Percentiles rank a stretch among this genome's conserved stretches.
Conservation (phyloP, 2,888 invertebrate genomes). For the Lamproptera curius region DNA sequence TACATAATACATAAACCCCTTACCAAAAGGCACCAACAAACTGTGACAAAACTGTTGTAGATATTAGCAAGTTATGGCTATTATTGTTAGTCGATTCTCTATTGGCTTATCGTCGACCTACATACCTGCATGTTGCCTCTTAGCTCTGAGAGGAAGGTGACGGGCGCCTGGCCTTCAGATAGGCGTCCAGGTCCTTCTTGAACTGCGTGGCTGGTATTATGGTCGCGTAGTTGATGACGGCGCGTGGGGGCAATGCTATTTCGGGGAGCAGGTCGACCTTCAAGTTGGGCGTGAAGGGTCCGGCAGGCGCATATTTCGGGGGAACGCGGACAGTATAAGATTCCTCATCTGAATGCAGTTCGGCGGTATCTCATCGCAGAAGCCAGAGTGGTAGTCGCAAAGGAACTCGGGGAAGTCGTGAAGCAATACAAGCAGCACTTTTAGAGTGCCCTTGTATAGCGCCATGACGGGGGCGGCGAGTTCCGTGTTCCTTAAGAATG, state of each 20-base stretch:
- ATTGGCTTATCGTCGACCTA: slow-evolving; percentile 1
- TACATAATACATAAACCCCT: too few relatives aligned
- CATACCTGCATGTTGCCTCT: slow-evolving; percentile 90
- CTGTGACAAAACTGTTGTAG: too few relatives aligned
- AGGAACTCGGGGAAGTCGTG: slow-evolving; percentile 99
- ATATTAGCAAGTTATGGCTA: too few relatives aligned
- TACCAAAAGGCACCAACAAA: too few relatives aligned
- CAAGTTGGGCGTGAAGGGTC: slow-evolving; percentile 99
- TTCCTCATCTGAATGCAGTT: slow-evolving; percentile 99
- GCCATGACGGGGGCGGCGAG: slow-evolving; percentile 95
- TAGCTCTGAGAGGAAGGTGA: slow-evolving; percentile 96
- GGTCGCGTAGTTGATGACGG: slow-evolving; percentile 91
- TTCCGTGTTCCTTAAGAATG: slow-evolving; percentile 97
- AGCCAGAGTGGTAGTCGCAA: slow-evolving; percentile 99
- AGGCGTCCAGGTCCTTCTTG: slow-evolving; percentile 97
- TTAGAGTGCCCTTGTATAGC: slow-evolving; percentile 96
- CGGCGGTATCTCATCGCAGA: slow-evolving; percentile 99
- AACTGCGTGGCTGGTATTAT: slow-evolving; percentile 93
- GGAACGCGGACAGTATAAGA: slow-evolving; percentile 97
- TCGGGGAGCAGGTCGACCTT: slow-evolving; percentile 95
- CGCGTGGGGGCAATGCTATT: slow-evolving; percentile 92
- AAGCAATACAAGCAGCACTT: slow-evolving; percentile 94
- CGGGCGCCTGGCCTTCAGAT: slow-evolving; percentile 95
- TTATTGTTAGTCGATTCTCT: neutral
- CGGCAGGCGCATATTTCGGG: slow-evolving; percentile 97